These are phyloP conservation scores for Oncorhynchus mykiss DNA, from an alignment of 2,113 vertebrate genomes.

Conservation along the genomic window DNA sequence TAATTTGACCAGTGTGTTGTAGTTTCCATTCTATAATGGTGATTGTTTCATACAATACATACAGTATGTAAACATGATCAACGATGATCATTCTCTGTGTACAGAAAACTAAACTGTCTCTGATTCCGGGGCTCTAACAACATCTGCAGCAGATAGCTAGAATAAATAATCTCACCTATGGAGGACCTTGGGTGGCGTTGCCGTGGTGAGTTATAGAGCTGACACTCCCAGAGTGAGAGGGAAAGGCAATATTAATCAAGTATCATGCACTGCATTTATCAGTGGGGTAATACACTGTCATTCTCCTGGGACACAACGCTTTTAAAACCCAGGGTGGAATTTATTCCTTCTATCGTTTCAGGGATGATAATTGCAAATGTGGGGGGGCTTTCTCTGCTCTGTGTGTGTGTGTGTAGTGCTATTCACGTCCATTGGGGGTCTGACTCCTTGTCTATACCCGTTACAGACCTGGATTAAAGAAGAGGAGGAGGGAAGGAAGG, in stretches of 20 bases:
- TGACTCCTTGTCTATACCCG: constrained; percentile 87
- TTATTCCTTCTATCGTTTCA: background rate
- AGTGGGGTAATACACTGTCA: constrained; percentile 12
- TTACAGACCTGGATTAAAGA: constrained; percentile 82
- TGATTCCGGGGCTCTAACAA: no score
- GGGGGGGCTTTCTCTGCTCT: background rate
- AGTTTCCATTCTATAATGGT: no score
- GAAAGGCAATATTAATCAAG: constrained; percentile 7
- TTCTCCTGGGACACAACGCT: background rate
- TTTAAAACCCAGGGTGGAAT: constrained; percentile 20
- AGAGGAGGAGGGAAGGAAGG: constrained; percentile 18
- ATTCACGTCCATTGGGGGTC: constrained; percentile 94
- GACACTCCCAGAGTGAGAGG: constrained; percentile 46
- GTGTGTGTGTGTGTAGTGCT: background rate
- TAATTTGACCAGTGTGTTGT: no score
- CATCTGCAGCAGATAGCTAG: no score
- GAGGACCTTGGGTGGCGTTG: no score
- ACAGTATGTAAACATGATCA: no score
- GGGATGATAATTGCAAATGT: background rate
- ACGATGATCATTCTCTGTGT: no score
- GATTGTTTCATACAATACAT: no score
- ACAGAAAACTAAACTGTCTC: no score
- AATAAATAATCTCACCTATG: no score
- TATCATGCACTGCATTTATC: constrained; percentile 36
- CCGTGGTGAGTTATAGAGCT: constrained; percentile 34